Percentiles rank a stretch among this genome's conserved stretches.
These are phyloP conservation scores for Acrocyrtus sp. DNA, from an alignment of 2,888 invertebrate genomes.

Conservation along the genomic window DNA sequence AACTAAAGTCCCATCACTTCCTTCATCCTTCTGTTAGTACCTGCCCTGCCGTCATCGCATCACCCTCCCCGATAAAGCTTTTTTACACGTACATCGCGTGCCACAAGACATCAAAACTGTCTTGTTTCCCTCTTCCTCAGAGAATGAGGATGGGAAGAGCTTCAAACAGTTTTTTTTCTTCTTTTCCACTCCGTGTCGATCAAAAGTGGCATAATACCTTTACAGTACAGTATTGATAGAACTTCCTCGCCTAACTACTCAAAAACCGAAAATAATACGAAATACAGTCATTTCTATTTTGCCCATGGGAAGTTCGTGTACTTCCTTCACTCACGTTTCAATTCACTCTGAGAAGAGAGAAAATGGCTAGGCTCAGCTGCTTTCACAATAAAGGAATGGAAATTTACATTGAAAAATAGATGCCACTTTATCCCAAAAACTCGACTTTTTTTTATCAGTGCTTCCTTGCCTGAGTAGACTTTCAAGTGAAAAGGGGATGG, in stretches of 20 bases:
- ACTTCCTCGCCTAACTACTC: not conserved
- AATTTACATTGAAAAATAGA: not conserved
- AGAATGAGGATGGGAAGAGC: not conserved
- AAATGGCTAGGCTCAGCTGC: not conserved
- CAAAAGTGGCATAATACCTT: not conserved
- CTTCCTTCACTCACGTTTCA: not conserved
- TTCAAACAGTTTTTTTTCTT: too few relatives aligned
- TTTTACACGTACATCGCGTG: slow-evolving; percentile 6
- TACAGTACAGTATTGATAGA: not conserved
- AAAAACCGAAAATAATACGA: not conserved
- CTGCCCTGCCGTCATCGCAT: too few relatives aligned
- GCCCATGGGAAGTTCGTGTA: slow-evolving; percentile 11
- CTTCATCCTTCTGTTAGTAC: not conserved
- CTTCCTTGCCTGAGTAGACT: not conserved
- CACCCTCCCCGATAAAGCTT: too few relatives aligned
- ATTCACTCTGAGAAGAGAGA: not conserved
- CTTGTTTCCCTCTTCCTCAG: not conserved
- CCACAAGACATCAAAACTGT: not conserved
- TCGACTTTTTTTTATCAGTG: not conserved
- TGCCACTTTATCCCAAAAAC: not conserved
- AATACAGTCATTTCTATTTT: slow-evolving; percentile 9
- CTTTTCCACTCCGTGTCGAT: too few relatives aligned
- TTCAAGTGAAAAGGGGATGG: not conserved
- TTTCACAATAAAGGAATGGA: not conserved
- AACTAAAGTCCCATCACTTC: slow-evolving; percentile 4